phyloP scores from a whole-genome alignment of 2,888 invertebrate genomes.

The Rotaria magnacalcarata region DNA sequence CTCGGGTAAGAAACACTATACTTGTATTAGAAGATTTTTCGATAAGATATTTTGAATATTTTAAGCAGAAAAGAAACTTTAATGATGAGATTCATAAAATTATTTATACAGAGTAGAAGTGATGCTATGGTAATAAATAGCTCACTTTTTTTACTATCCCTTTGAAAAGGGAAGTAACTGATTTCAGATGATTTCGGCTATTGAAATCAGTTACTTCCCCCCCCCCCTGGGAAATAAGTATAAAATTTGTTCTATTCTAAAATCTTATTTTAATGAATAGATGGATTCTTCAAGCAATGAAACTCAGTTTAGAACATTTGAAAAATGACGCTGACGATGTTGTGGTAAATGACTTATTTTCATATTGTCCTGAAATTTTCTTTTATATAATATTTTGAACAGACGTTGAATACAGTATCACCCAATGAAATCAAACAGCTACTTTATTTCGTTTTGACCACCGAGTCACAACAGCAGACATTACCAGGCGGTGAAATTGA shows the following conservation, averaged over 20 bases:
- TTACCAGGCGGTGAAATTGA: background rate
- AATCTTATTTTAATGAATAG: conserved; percentile 61
- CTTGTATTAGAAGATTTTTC: background rate
- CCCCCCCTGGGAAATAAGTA: too few species aligned
- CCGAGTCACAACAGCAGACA: background rate
- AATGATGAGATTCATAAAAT: too few species aligned
- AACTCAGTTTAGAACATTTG: conserved; percentile 17
- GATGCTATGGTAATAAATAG: too few species aligned
- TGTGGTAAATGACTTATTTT: background rate
- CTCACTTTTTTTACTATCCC: too few species aligned
- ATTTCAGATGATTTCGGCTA: too few species aligned
- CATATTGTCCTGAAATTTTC: background rate
- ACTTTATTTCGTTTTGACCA: conserved; percentile 72
- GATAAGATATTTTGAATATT: background rate
- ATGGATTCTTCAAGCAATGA: conserved; percentile 60
- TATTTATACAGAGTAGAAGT: too few species aligned
- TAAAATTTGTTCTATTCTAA: too few species aligned
- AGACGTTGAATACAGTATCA: conserved; percentile 72
- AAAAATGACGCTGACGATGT: background rate
- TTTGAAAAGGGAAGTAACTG: too few species aligned
- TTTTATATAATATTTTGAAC: conserved; percentile 49
- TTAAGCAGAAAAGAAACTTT: too few species aligned
- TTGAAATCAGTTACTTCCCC: too few species aligned
- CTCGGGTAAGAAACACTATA: conserved; percentile 67
- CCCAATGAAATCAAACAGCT: conserved; percentile 81